phyloP scores from a whole-genome alignment of 2,113 vertebrate species.

The Litocranius walleri region DNA sequence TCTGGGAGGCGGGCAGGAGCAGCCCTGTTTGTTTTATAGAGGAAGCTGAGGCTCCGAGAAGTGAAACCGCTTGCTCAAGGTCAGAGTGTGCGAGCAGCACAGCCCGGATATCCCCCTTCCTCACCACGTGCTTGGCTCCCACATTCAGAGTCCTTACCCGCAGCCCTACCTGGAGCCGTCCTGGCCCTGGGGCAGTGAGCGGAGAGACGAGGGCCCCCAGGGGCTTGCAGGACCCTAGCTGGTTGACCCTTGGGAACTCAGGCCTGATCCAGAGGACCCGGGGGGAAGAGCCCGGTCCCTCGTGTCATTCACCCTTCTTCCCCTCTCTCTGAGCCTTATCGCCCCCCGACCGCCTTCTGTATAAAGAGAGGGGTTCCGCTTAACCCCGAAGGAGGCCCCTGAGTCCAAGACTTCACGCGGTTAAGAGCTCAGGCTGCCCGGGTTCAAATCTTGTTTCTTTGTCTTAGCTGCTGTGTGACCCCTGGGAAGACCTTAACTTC shows the following conservation, averaged over 20 bases:
- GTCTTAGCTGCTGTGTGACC: background rate
- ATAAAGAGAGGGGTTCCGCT: background rate
- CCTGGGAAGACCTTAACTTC: background rate
- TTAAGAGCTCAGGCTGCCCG: background rate
- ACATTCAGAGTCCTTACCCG: background rate
- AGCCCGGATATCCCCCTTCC: slow-evolving; percentile 63
- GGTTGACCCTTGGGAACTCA: background rate
- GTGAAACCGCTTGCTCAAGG: slow-evolving; percentile 53
- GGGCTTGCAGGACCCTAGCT: background rate
- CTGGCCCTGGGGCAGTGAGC: background rate
- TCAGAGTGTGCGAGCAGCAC: background rate
- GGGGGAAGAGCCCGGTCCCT: background rate
- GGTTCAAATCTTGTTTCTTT: background rate
- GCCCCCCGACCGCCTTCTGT: background rate
- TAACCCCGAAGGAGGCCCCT: background rate
- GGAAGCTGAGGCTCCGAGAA: slow-evolving; percentile 55
- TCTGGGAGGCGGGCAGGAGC: background rate
- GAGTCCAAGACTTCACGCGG: background rate
- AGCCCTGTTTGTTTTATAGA: slow-evolving; percentile 42
- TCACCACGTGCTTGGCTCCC: background rate
- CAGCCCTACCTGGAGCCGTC: background rate
- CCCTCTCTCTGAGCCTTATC: background rate
- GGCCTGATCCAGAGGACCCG: background rate
- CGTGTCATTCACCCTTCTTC: background rate
- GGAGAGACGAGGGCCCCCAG: background rate